phyloP scores from a whole-genome alignment of 2,888 invertebrate genomes.

The Agrenia bidenticulata region DNA sequence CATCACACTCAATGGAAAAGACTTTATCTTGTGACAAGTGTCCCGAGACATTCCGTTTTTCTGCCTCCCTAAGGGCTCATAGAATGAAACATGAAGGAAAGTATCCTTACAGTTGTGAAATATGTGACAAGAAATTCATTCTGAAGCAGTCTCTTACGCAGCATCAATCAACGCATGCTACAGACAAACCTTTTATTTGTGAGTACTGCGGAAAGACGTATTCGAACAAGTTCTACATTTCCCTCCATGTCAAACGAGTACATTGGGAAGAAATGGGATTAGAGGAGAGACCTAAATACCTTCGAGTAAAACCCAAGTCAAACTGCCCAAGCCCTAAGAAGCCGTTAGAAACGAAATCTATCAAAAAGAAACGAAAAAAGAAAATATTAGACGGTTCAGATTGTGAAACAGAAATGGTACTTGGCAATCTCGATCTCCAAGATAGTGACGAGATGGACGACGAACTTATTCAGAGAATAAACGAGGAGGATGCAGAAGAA shows the following conservation, averaged over 20 bases:
- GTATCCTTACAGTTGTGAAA: not conserved
- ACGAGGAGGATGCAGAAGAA: too few relatives aligned
- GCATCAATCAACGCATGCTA: not conserved
- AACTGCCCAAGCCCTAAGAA: slow-evolving; percentile 1
- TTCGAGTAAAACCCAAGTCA: too few relatives aligned
- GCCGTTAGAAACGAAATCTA: not conserved
- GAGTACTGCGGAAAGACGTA: slow-evolving; percentile 5
- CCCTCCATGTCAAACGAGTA: not conserved
- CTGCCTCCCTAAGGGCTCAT: slow-evolving; percentile 1
- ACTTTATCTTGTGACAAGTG: not conserved
- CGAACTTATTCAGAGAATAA: too few relatives aligned
- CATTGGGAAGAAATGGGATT: slow-evolving; percentile 8
- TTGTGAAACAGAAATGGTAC: too few relatives aligned
- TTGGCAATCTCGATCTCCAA: too few relatives aligned
- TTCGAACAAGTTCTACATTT: not conserved
- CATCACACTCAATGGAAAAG: not conserved
- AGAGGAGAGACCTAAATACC: not conserved
- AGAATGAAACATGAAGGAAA: slow-evolving; percentile 6
- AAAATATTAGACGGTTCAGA: too few relatives aligned
- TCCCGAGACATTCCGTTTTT: slow-evolving; percentile 2
- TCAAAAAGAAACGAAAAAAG: not conserved
- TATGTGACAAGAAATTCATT: not conserved
- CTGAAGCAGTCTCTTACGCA: not conserved
- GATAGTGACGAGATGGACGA: too few relatives aligned
- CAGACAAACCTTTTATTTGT: not conserved